Percentiles rank a stretch among this genome's conserved stretches.
These are phyloP conservation scores for Lithophane ornitopus DNA, from an alignment of 2,888 invertebrate species.

Conservation along the genomic window DNA sequence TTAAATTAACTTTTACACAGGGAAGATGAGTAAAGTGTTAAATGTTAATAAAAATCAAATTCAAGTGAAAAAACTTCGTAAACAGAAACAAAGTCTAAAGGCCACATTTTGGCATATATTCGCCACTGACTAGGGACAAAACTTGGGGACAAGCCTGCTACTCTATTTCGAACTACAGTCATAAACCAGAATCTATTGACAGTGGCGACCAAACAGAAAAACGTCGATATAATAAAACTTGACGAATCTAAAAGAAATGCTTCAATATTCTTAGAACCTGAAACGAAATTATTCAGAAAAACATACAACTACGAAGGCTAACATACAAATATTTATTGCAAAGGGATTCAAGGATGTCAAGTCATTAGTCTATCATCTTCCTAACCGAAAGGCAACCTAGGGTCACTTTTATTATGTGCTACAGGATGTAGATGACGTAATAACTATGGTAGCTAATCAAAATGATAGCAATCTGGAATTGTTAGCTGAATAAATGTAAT, in stretches of 20 bases:
- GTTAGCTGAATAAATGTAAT: neutral
- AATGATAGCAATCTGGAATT: conserved; percentile 8
- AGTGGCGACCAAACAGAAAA: too few species aligned
- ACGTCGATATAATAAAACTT: neutral
- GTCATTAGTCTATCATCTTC: conserved; percentile 1
- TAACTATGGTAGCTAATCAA: neutral
- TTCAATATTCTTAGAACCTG: neutral
- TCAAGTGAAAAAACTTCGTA: too few species aligned
- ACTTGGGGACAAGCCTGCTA: too few species aligned
- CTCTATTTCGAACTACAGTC: too few species aligned
- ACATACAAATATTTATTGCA: too few species aligned
- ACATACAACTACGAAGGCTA: neutral
- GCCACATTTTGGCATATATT: too few species aligned
- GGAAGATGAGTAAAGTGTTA: neutral
- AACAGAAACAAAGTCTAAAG: too few species aligned
- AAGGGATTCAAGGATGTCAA: neutral
- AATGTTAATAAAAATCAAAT: too few species aligned
- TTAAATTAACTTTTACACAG: too few species aligned
- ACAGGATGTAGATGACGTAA: conserved; percentile 35
- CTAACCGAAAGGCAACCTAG: neutral
- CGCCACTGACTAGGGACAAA: too few species aligned
- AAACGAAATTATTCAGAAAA: neutral
- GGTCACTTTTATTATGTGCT: conserved; percentile 20
- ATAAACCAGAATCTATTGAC: too few species aligned
- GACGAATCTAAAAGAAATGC: neutral